Base-by-base conservation (phyloP, 64 coral and sea anemone species). In the Dendrophyllia cribrosa region DNA sequence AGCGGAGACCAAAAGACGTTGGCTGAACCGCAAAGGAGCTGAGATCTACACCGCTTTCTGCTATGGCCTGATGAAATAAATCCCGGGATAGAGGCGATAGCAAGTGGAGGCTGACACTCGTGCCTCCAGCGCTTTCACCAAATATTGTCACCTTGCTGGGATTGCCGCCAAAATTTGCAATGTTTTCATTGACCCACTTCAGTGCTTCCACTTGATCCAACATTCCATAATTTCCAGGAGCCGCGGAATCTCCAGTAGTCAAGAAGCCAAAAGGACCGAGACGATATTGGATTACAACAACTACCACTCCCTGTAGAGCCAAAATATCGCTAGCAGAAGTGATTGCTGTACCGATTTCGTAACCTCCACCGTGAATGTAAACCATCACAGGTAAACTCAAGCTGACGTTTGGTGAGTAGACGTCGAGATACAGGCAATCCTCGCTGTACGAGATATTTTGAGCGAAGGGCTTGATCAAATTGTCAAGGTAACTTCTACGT, bases 351-450 rank as follows among this genome's bases (percentile, higher is more conserved):
- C 90, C 81, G 3, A 58, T 48, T 15, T 53, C 45, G 63, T 74
- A 92, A 12, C 50, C 58, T 60, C 79, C 90, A 23, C 90, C 90
- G 73, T 92, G 90, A 66, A 92, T 92, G 69, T 86, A 92, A 44
- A 92, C 43, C 90, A 87, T 87, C 49, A 87, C 85, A 20, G 85
- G 85, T 58, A 69, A 72, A 52, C 22, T 87, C 25, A n/a, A 43
- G 19, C 49, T 69, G 61, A 24, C 9, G 14, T 87, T 52, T 11
- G 66, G 66, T 5, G 8, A 16, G 25, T 51, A 87, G 45, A 87
- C 21, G 17, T 87, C 53, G 26, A 87, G 85, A 87, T 72, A 87
- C 24, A 87, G 21, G 70, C 85, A 87, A 43, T 87, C 85, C 67
- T 72, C 85, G n/a, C 85, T 87, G 15, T 73, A 87, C 6, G 66